Conservation (phyloP, 2,113 vertebrate genomes). For the Microtus pennsylvanicus region DNA sequence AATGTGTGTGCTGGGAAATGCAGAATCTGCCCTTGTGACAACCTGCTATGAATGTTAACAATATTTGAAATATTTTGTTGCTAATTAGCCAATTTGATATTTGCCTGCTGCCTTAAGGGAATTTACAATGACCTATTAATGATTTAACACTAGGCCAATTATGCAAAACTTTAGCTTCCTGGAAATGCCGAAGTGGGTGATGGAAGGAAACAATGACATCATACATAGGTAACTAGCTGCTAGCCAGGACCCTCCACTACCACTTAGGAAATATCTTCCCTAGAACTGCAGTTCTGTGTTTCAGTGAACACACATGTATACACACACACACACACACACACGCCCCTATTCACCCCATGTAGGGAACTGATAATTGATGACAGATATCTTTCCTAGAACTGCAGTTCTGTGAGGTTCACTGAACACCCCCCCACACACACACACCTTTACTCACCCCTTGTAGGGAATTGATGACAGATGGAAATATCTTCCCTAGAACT, state of each 20-base stretch:
- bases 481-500: not conserved
- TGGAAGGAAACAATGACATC: constrained; percentile 19
- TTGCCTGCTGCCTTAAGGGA: constrained; percentile 72
- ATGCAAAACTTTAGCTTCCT: constrained; percentile 68
- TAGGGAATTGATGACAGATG: too few relatives aligned
- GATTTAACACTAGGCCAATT: constrained; percentile 73
- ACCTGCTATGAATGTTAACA: constrained; percentile 69
- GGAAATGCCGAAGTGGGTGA: constrained; percentile 25
- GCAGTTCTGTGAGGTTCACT: too few relatives aligned
- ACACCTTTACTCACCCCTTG: too few relatives aligned
- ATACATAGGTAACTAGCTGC: not conserved
- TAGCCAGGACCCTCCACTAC: not conserved
- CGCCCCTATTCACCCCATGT: too few relatives aligned
- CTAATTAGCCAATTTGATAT: constrained; percentile 77
- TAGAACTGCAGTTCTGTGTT: not conserved
- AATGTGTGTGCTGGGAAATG: constrained; percentile 61
- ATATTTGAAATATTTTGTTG: constrained; percentile 76
- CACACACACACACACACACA: not conserved
- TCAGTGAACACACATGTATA: too few relatives aligned
- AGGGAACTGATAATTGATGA: too few relatives aligned
- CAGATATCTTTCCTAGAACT: too few relatives aligned
- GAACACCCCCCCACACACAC: too few relatives aligned
- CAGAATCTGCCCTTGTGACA: constrained; percentile 70
- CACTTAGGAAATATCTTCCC: not conserved
- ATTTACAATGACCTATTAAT: constrained; percentile 74